Evolutionary conservation across 2,888 invertebrate species (phyloP), one percentile per base, ranked within the genome.

Genomic region (Caenorhabditis auriculariae): DNA sequence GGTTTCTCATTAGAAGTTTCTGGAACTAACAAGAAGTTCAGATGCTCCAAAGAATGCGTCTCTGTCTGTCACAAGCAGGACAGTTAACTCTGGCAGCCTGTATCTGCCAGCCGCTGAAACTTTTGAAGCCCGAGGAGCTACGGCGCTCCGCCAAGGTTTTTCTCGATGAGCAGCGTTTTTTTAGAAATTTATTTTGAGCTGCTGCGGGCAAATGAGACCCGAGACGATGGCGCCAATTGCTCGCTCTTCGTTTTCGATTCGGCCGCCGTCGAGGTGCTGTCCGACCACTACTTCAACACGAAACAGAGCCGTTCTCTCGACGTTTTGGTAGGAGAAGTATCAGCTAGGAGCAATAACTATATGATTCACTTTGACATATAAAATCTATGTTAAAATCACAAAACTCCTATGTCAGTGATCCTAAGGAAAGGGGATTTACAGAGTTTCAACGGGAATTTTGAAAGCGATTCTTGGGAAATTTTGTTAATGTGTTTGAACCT

Each of bases 171-270:
- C n/a, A n/a, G n/a, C n/a, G n/a, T n/a, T n/a, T n/a, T n/a, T n/a
- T n/a, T n/a, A n/a, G n/a, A n/a, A n/a, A n/a, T n/a, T n/a, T n/a
- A n/a, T 47, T 29, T 47, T 9, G 19, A 47, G 47, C 15, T 61
- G 46, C 24, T 61, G 29, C 27, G 41, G 4, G 35, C 26, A 7
- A 61, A 61, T 47, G 51, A 54, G 42, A 61, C 61, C 6, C 26
- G 61, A 21, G 61, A 61, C 38, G 54, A 57, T 9, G 61, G 61
- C 6, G 54, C 61, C 12, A 57, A 57, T 41, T 57, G 56, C 32
- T 38, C 57, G 1, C 54, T 47, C 6, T 57, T 54, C 28, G 32
- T 61, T 6, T 47, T 17, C 19, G 61, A 61, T 38, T 12, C 37
- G 7, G 15, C 46, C 5, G 54, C 45, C 6, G 44, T 57, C 29